These are phyloP conservation scores for Dicycla oo DNA, from an alignment of 2,888 invertebrate species.

Conservation along the genomic window DNA sequence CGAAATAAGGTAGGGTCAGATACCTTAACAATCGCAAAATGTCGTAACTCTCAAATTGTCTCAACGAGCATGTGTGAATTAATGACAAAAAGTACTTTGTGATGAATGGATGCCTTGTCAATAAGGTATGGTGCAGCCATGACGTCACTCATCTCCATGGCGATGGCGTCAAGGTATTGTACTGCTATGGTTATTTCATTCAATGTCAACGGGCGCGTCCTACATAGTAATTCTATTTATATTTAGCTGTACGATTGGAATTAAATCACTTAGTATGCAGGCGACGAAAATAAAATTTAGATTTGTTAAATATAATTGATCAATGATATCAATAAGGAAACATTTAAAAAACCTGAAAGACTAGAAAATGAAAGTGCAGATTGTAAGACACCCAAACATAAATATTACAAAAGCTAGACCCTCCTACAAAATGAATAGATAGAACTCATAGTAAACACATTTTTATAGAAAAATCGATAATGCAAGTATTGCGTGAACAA, in stretches of 20 bases:
- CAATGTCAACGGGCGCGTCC: constrained; percentile 60
- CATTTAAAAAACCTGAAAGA: neutral
- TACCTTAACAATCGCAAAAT: constrained; percentile 1
- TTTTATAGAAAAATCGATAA: constrained; percentile 8
- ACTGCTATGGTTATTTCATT: constrained; percentile 57
- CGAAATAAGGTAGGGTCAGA: neutral
- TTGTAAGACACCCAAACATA: neutral
- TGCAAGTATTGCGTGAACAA: constrained; percentile 10
- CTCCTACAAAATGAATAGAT: neutral
- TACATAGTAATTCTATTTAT: constrained; percentile 43
- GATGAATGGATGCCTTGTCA: constrained; percentile 36
- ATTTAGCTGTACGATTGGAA: constrained; percentile 27
- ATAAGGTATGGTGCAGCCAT: constrained; percentile 41
- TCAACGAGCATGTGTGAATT: constrained; percentile 38
- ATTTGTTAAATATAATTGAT: neutral
- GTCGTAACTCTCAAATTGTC: constrained; percentile 7
- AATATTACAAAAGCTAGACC: neutral
- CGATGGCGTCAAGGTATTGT: constrained; percentile 59
- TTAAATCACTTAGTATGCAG: neutral
- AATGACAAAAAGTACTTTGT: too few relatives aligned
- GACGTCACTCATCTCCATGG: constrained; percentile 58
- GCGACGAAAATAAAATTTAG: neutral
- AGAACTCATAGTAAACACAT: neutral
- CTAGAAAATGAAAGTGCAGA: neutral
- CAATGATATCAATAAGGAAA: neutral